Evolutionary conservation across 2,113 vertebrate genomes (phyloP).

Genomic region (Hippocampus mohnikei): DNA sequence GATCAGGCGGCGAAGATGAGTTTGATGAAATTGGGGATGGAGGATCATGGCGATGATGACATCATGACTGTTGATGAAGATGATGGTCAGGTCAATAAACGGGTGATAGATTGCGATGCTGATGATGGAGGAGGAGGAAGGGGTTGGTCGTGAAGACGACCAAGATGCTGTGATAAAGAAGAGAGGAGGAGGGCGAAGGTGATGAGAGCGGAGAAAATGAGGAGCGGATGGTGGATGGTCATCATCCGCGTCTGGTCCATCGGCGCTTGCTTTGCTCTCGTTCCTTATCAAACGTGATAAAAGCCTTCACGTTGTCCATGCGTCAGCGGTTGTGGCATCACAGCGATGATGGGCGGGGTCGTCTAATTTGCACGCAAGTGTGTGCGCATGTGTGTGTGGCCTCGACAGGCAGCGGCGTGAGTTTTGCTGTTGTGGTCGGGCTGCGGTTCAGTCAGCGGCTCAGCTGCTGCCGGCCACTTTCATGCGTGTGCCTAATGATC

Average conservation of each 20-base stretch:
- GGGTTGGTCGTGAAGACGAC: background rate
- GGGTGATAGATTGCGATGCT: background rate
- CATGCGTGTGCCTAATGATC: slow-evolving; percentile 80
- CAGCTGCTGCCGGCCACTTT: slow-evolving; percentile 76
- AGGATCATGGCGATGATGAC: background rate
- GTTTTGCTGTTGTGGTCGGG: slow-evolving; percentile 29
- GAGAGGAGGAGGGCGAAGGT: background rate
- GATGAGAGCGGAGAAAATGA: background rate
- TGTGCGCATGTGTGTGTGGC: background rate
- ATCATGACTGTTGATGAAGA: background rate
- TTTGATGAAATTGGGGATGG: background rate
- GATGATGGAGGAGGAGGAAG: background rate
- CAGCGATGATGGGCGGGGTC: background rate
- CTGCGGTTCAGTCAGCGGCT: slow-evolving; percentile 71
- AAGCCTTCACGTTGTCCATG: slow-evolving; percentile 64
- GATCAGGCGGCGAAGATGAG: background rate
- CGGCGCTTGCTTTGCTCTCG: slow-evolving; percentile 56
- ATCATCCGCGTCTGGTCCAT: background rate
- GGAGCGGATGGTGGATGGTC: background rate
- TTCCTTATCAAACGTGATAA: background rate
- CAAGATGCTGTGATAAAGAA: background rate
- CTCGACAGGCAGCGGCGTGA: background rate
- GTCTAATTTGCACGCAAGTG: background rate
- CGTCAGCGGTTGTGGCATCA: slow-evolving; percentile 78
- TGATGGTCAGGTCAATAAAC: background rate